Evolutionary conservation across 2,888 invertebrate species (phyloP).

Genomic region (Andrena bicolor): DNA sequence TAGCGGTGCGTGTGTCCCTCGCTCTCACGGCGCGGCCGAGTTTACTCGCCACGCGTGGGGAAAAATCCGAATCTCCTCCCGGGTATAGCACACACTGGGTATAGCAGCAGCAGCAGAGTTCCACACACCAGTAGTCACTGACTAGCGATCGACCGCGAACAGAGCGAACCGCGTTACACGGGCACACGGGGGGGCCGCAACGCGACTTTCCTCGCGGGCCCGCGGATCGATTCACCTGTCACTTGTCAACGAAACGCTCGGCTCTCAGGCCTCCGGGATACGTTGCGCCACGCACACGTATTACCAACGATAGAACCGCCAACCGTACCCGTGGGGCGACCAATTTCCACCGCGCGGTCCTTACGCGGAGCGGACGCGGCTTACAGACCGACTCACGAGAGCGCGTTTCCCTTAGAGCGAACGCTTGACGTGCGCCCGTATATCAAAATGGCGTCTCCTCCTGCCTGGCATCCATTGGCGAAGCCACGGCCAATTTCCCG

Average conservation of each 20-base stretch:
- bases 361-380: constrained; percentile 56
- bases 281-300: constrained; percentile 70
- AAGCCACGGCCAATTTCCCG: constrained; percentile 78
- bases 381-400: constrained; percentile 57
- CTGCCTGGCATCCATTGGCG: constrained; percentile 81
- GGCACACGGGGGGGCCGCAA: constrained; percentile 62
- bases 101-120: constrained; percentile 35
- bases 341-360: constrained; percentile 67
- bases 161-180: constrained; percentile 55
- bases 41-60: constrained; percentile 61
- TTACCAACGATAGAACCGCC: constrained; percentile 62
- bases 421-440: constrained; percentile 83
- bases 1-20: constrained; percentile 49
- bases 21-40: constrained; percentile 19
- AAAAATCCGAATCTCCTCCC: constrained; percentile 44
- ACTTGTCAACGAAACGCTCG: constrained; percentile 77
- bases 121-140: constrained; percentile 60
- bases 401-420: constrained; percentile 72
- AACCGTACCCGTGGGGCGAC: constrained; percentile 46
- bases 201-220: constrained; percentile 69
- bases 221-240: constrained; percentile 82
- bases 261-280: constrained; percentile 36
- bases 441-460: constrained; percentile 84
- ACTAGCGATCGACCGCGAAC: constrained; percentile 54
- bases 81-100: constrained; percentile 16